These are phyloP conservation scores for Acleris cristana DNA, from an alignment of 2,888 invertebrate genomes.

Conservation along the genomic window DNA sequence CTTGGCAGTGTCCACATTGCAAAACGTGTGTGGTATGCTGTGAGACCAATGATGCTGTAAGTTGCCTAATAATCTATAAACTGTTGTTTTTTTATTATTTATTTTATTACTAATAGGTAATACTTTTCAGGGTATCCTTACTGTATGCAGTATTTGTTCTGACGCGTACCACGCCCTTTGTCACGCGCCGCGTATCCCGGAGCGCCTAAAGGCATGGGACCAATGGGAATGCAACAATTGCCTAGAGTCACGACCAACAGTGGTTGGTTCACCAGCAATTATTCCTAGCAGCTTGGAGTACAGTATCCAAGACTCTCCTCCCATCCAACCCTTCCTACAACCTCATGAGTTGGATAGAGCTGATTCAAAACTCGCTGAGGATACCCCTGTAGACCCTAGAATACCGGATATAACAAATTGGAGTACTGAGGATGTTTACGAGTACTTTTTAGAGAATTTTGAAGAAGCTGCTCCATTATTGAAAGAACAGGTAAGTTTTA, in stretches of 20 bases:
- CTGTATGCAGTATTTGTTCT: slow-evolving; percentile 92
- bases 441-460: slow-evolving; percentile 90
- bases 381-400: slow-evolving; percentile 83
- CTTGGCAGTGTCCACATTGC: slow-evolving; percentile 96
- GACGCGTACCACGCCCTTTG: slow-evolving; percentile 93
- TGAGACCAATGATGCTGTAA: slow-evolving; percentile 89
- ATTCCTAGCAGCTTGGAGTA: slow-evolving; percentile 63
- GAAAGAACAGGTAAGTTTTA: slow-evolving; percentile 87
- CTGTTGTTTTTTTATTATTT: background rate
- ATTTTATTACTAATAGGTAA: no score
- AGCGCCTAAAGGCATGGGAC: slow-evolving; percentile 81
- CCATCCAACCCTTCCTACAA: slow-evolving; percentile 72
- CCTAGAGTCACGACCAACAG: slow-evolving; percentile 69
- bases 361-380: slow-evolving; percentile 66
- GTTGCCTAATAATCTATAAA: slow-evolving; percentile 53
- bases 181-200: slow-evolving; percentile 88
- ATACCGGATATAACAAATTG: slow-evolving; percentile 93
- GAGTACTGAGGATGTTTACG: slow-evolving; percentile 92
- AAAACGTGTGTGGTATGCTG: slow-evolving; percentile 93
- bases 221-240: slow-evolving; percentile 91
- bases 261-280: slow-evolving; percentile 66
- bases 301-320: slow-evolving; percentile 53
- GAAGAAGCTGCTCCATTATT: slow-evolving; percentile 92
- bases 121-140: slow-evolving; percentile 85
- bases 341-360: slow-evolving; percentile 76